phyloP scores from a whole-genome alignment of 2,113 vertebrate genomes.

The Tachysurus fulvidraco region DNA sequence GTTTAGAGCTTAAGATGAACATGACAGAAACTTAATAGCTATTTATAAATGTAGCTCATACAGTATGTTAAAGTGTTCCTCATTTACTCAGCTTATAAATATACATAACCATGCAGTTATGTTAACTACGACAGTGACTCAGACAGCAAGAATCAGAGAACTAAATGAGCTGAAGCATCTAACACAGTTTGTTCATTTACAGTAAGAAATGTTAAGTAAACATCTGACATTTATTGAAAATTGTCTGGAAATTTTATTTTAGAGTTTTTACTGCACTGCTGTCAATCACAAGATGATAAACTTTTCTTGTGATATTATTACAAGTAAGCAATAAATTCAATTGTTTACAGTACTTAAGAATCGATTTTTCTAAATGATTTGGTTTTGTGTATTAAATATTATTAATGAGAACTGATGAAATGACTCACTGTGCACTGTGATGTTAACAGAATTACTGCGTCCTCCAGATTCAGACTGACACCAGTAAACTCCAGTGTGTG shows the following conservation, averaged over 20 bases:
- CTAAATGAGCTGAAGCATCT: background rate
- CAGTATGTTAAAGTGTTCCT: background rate
- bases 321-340: background rate
- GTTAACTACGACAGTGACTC: background rate
- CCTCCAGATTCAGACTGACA: background rate
- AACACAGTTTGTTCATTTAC: background rate
- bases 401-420: background rate
- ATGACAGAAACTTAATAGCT: background rate
- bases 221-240: too few relatives aligned
- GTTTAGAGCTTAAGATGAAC: background rate
- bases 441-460: background rate
- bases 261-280: background rate
- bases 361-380: too few relatives aligned
- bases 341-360: background rate
- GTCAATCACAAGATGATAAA: background rate
- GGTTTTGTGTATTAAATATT: background rate
- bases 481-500: slow-evolving; percentile 20
- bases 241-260: too few relatives aligned
- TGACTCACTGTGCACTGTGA: background rate
- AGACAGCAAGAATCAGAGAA: background rate
- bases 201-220: background rate
- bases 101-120: background rate
- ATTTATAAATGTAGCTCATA: background rate
- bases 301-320: background rate
- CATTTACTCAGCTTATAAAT: background rate